Evolutionary conservation across 2,113 vertebrate genomes (phyloP), one percentile per base, ranked within the genome.

Genomic region (Falcunculus frontatus): DNA sequence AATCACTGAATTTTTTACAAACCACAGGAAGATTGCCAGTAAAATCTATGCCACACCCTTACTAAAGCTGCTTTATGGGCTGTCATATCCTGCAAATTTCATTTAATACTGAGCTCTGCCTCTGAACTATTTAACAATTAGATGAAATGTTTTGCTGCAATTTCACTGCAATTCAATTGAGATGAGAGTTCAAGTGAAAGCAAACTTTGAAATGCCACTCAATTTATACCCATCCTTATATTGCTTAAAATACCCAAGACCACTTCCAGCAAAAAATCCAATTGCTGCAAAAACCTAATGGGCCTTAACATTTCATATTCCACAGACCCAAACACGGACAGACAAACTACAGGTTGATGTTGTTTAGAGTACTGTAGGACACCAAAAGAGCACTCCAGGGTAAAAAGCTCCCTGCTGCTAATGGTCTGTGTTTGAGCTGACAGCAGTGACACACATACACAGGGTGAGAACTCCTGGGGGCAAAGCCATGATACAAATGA

Each of bases 211-310:
- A 97, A 96, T 65, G 83, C 49, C 79, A 73, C 46, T 94, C 65
- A 84, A 65, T 96, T 97, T 96, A 93, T 84, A 97, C 60, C 23
- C 68, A 92, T 85, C 83, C 55, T 93, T 87, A 91, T 62, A 82
- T 55, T 50, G 76, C 89, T 97, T 94, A 88, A 96, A 89, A 93
- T 83, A 96, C 20, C 44, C 62, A 95, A 91, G 95, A 96, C 59
- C 84, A 94, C 94, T 93, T 96, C 74, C 53, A 97, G 91, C 55
- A 97, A 97, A 94, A 95, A 79, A 84, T 96, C 95, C 83, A 90
- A 70, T 89, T 96, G 90, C 80, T 88, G 63, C 60, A 80, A 87
- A 88, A 96, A 75, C 80, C 47, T 95, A 88, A 96, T 95, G 85
- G 44, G 22, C 68, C 91, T 97, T 88, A 87, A 73, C 69, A 46